Conservation (phyloP, 2,113 vertebrate genomes). For the Tringa solitaria region DNA sequence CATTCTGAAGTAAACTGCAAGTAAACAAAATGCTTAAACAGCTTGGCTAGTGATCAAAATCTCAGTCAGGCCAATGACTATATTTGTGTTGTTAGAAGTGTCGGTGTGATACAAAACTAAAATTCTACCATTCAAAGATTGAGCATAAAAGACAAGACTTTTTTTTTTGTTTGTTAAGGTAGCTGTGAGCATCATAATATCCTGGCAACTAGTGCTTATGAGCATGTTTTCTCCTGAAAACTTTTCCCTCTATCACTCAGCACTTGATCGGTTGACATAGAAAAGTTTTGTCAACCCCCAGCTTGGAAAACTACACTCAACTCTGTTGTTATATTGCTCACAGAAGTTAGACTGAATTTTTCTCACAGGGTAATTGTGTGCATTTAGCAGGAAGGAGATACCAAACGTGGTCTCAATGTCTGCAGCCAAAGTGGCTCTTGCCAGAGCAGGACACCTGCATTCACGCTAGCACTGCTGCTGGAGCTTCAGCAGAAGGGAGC, state of each 20-base stretch:
- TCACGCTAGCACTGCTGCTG: not conserved
- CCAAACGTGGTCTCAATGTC: rapidly evolving
- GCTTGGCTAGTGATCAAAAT: not conserved
- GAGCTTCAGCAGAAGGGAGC: not conserved
- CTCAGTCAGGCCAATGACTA: not conserved
- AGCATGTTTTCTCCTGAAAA: not conserved
- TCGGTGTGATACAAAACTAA: not conserved
- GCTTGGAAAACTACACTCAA: not conserved
- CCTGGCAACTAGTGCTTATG: not conserved
- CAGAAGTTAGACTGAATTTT: not conserved
- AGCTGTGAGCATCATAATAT: not conserved
- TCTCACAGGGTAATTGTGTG: rapidly evolving
- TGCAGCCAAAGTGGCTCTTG: not conserved
- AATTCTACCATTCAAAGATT: not conserved
- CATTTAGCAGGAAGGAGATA: not conserved
- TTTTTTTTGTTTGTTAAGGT: not conserved
- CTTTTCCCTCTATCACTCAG: not conserved
- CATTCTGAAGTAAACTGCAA: not conserved
- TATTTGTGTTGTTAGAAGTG: not conserved
- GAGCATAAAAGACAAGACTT: not conserved
- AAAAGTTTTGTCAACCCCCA: not conserved
- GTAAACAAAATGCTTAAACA: not conserved
- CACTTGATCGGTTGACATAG: not conserved
- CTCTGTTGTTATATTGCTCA: not conserved
- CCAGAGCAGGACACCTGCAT: not conserved